phyloP scores from a whole-genome alignment of 2,797 vertebrate species.

The Chromobotia macracanthus region DNA sequence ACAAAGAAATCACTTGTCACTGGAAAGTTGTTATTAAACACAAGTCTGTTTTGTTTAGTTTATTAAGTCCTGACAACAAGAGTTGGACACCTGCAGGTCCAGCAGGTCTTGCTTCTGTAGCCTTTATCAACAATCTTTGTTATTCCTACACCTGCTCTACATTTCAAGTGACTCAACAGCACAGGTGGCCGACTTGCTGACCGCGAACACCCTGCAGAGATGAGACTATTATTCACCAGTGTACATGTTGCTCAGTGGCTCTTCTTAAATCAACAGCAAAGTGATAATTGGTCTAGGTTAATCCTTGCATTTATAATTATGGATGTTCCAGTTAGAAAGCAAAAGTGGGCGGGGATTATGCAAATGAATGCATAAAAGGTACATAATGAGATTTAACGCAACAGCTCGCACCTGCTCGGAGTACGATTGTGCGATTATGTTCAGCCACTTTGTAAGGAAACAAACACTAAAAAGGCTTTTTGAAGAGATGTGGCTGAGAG shows the following conservation, averaged over 20 bases:
- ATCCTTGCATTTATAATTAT: slow-evolving; percentile 52
- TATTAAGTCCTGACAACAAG: background rate
- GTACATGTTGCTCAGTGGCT: background rate
- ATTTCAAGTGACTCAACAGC: background rate
- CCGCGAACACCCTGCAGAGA: background rate
- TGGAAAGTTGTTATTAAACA: background rate
- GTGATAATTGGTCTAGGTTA: slow-evolving; percentile 38
- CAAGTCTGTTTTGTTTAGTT: background rate
- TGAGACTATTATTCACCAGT: background rate
- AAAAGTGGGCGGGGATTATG: slow-evolving; percentile 56
- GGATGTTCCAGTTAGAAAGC: slow-evolving; percentile 41
- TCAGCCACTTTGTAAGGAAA: slow-evolving; percentile 11
- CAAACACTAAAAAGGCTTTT: slow-evolving; percentile 15
- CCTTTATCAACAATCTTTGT: slow-evolving; percentile 16
- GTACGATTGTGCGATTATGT: slow-evolving; percentile 52
- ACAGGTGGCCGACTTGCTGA: slow-evolving; percentile 26
- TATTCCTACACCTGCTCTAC: slow-evolving; percentile 17
- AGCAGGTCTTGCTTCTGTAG: background rate
- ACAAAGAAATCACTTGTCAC: background rate
- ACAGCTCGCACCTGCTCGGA: slow-evolving; percentile 52
- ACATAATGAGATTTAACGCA: slow-evolving; percentile 58
- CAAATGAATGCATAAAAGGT: slow-evolving; percentile 57
- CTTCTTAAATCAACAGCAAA: slow-evolving; percentile 3
- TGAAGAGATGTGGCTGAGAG: slow-evolving; percentile 29
- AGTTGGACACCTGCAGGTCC: background rate